These are phyloP conservation scores for Rhabdomys pumilio DNA, from an alignment of 2,797 vertebrate species.

Conservation along the genomic window DNA sequence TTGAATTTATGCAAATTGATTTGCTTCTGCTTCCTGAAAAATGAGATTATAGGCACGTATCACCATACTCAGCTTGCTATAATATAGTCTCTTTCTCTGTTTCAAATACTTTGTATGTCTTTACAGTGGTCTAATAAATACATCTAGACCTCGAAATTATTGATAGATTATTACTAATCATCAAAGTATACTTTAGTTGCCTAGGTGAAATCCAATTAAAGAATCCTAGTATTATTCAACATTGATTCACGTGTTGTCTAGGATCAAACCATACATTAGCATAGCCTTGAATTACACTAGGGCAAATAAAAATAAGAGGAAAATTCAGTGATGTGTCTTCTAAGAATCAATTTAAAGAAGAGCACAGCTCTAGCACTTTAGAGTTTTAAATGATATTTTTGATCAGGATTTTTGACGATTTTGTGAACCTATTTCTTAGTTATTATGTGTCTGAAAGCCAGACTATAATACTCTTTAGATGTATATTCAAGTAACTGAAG, in stretches of 20 bases:
- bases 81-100: conserved; percentile 20
- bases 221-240: background rate
- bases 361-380: background rate
- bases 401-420: background rate
- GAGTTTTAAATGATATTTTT: background rate
- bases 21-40: background rate
- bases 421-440: conserved; percentile 6
- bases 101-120: background rate
- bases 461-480: conserved; percentile 19
- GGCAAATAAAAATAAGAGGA: background rate
- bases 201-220: background rate
- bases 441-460: conserved; percentile 22
- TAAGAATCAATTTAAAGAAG: background rate
- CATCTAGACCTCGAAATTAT: background rate
- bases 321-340: conserved; percentile 14
- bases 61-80: background rate
- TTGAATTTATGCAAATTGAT: background rate
- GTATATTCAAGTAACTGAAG: background rate
- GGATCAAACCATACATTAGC: conserved; percentile 21
- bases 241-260: conserved; percentile 6
- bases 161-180: background rate
- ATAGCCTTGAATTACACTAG: conserved; percentile 46
- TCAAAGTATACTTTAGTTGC: conserved; percentile 8
- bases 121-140: background rate
- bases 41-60: background rate